These are phyloP conservation scores for Lepus timidus DNA, from an alignment of 2,113 vertebrate species.

Conservation along the genomic window DNA sequence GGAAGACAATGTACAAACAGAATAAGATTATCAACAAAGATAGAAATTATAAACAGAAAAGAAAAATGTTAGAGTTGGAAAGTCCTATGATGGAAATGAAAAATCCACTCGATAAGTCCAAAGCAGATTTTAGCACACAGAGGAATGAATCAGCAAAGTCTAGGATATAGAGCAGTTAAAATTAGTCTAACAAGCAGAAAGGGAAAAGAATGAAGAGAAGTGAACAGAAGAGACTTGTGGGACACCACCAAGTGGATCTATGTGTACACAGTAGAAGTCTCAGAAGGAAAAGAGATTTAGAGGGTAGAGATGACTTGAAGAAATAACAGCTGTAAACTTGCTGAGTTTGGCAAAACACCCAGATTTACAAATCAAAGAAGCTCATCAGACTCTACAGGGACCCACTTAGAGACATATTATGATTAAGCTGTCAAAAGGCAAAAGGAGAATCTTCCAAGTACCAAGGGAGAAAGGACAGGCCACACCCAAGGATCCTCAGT, in stretches of 20 bases:
- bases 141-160: not conserved
- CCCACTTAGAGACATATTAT: not conserved
- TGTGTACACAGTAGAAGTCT: not conserved
- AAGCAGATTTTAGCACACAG: not conserved
- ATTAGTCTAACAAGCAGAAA: not conserved
- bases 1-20: not conserved
- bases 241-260: not conserved
- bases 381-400: not conserved
- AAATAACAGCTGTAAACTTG: not conserved
- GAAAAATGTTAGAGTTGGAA: not conserved
- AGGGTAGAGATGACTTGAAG: not conserved
- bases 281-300: not conserved
- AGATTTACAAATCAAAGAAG: not conserved
- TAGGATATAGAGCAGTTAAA: not conserved
- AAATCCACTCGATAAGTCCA: not conserved
- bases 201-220: not conserved
- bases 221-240: not conserved
- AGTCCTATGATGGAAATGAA: not conserved
- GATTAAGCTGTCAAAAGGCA: conserved; percentile 5
- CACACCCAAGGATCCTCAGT: not conserved
- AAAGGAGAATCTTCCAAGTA: not conserved
- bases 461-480: not conserved
- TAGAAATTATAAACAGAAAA: not conserved
- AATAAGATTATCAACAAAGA: not conserved
- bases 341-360: not conserved